Evolutionary conservation across 2,113 vertebrate species (phyloP), one percentile per base, ranked within the genome.

Genomic region (Phyllostomus hastatus): DNA sequence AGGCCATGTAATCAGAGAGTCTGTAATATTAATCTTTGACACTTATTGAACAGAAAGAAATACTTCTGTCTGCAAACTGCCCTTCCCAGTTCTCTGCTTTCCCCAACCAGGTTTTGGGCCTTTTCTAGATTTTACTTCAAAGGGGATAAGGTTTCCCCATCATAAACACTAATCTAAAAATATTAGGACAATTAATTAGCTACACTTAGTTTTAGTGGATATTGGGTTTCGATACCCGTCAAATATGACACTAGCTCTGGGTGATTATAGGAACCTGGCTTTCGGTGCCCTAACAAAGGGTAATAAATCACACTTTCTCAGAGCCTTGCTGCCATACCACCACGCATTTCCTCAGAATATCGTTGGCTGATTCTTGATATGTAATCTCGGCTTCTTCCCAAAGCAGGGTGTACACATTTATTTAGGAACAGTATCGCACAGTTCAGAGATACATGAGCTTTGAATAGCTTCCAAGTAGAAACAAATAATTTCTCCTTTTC

Each of bases 171-270:
- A 98, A 98, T 98, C 95, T 97, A 97, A 98, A 98, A 98, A 98
- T 98, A 99, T 98, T 98, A 97, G 95, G 96, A 98, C 96, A 98
- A 99, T 99, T 99, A 99, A 99, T 99, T 99, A 99, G 98, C 99
- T 98, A 99, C 95, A 98, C 98, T 99, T 98, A 98, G 98, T 99
- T 99, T 99, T 98, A 97, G 97, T 98, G 98, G 98, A 97, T 98
- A 98, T 98, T 98, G 92, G 97, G 97, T 99, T 99, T 98, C 99
- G 96, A 98, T 98, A 98, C 97, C 97, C 98, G 98, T 98, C 98
- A 98, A 98, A 98, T 98, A 99, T 97, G 96, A 98, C 97, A 97
- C 96, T 97, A 94, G 79, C 24, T 98, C 93, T 89, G 93, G 54
- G 59, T 97, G 59, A 97, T 79, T 52, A 83, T 81, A 83, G 93